Percentiles rank a stretch among this genome's conserved stretches.
phyloP scores from a whole-genome alignment of 2,797 vertebrate species.

The Ataeniobius toweri region DNA sequence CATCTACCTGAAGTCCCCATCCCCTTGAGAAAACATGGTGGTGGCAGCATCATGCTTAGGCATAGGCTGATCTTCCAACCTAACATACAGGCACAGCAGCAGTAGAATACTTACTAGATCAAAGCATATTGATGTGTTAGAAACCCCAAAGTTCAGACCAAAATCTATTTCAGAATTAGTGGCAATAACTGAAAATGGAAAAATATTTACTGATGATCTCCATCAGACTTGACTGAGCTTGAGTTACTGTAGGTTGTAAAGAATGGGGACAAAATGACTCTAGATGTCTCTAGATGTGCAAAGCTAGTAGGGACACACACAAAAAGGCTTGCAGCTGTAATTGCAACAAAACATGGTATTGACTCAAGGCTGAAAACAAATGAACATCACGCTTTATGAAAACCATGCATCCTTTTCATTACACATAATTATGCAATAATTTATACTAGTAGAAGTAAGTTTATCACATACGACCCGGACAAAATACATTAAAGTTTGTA shows the following conservation, averaged over 20 bases:
- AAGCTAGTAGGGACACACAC: not conserved
- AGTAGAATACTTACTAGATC: not conserved
- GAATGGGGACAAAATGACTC: not conserved
- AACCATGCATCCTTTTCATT: too few species aligned
- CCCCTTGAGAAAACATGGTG: not conserved
- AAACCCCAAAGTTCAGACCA: not conserved
- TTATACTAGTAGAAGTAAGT: not conserved
- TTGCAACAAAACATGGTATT: not conserved
- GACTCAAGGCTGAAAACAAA: not conserved
- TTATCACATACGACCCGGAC: not conserved
- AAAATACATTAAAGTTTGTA: not conserved
- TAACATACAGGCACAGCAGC: too few species aligned
- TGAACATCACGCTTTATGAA: not conserved
- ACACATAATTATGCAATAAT: too few species aligned
- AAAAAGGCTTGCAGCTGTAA: not conserved
- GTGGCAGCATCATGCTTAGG: not conserved
- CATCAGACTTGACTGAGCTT: not conserved
- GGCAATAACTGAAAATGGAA: not conserved
- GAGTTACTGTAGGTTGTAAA: not conserved
- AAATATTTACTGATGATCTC: not conserved
- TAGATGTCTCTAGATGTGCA: not conserved
- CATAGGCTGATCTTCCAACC: too few species aligned
- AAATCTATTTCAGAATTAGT: not conserved
- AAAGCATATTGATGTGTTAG: not conserved
- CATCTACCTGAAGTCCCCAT: not conserved